Evolutionary conservation across 2,113 vertebrate species (phyloP), one percentile per base, ranked within the genome.

Genomic region (Labeo catla): DNA sequence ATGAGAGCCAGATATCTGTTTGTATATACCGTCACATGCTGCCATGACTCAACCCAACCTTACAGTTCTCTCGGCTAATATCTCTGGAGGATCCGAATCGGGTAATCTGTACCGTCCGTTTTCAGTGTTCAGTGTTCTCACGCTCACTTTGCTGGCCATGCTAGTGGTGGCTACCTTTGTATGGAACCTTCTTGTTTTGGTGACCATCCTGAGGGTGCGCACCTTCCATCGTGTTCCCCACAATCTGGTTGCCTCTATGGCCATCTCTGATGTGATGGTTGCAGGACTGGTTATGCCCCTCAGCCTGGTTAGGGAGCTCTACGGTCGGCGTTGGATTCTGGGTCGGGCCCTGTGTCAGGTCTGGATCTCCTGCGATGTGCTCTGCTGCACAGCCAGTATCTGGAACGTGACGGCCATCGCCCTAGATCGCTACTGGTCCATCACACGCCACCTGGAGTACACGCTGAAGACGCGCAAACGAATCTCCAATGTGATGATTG

Each of bases 301-400:
- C 36, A 98, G 98, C 87, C 91, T 99, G 81, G 96, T 97, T 3
- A 96, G 94, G 0, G 98, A 99, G 90, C 89, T 98, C 65, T 96
- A 97, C 0, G 97, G 97, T 43, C 92, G 95, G 63, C 95, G 95
- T 70, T 99, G 98, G 98, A 95, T 93, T 39, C 94, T 98, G 90
- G 98, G 98, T 19, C 93, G 95, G 1, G 93, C 94, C 0, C 94
- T 99, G 0, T 99, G 98, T 93, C 97, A 98, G 90, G 93, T 97
- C 59, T 99, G 98, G 98, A 94, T 99, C 88, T 96, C 96, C 11
- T 97, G 97, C 0, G 97, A 99, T 0, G 98, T 99, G 76, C 95
- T 99, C 47, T 99, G 98, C 92, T 98, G 98, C 94, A 99, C 98
- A 0, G 98, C 98, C 89, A 99, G 98, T 94, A 99, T 99, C 94